phyloP scores from a whole-genome alignment of 2,888 invertebrate species.

The Mycalesis mineus region DNA sequence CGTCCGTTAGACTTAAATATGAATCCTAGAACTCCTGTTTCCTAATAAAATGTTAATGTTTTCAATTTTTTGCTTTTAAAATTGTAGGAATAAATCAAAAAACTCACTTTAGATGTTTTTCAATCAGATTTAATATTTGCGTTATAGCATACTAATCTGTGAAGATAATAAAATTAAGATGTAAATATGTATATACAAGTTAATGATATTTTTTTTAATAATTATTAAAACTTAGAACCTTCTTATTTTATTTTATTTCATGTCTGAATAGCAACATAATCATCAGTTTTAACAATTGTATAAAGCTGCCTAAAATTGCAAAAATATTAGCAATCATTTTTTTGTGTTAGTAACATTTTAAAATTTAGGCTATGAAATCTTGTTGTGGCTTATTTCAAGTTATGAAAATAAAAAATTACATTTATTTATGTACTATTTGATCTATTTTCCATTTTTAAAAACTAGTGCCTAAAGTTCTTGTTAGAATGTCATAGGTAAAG shows the following conservation, averaged over 20 bases:
- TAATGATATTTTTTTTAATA: conserved; percentile 64
- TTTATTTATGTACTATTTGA: not conserved
- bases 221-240: conserved; percentile 52
- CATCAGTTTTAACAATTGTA: conserved; percentile 3
- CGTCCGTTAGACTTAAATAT: conserved; percentile 55
- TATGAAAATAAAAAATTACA: not conserved
- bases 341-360: not conserved
- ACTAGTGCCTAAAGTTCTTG: not conserved
- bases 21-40: conserved; percentile 37
- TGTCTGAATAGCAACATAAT: conserved; percentile 9
- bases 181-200: conserved; percentile 75
- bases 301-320: not conserved
- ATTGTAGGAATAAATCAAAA: conserved; percentile 33
- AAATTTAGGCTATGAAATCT: not conserved
- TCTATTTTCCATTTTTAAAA: not conserved
- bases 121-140: conserved; percentile 46
- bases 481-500: not conserved
- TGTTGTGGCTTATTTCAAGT: not conserved
- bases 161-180: conserved; percentile 53
- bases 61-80: conserved; percentile 24
- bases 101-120: conserved; percentile 39
- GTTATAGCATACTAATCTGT: conserved; percentile 52
- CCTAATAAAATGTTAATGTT: conserved; percentile 28
- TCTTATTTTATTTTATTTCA: conserved; percentile 41
- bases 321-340: too few relatives aligned